Evolutionary conservation across 2,888 invertebrate genomes (phyloP).

Genomic region (Oligia fasciuncula): DNA sequence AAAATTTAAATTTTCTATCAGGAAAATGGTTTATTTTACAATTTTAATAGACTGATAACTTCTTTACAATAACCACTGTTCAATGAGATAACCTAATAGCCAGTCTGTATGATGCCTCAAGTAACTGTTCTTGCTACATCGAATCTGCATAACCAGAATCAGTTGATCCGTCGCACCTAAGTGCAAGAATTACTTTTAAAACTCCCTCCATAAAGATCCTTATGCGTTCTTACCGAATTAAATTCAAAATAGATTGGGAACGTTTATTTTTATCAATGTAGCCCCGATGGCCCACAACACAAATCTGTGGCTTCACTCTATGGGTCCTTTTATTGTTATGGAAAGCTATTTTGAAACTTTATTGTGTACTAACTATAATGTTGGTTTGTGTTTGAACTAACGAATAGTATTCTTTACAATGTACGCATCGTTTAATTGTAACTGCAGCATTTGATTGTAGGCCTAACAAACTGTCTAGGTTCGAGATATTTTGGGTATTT

Average conservation of each 20-base stretch:
- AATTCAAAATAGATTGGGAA: conserved; percentile 56
- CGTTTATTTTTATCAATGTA: conserved; percentile 62
- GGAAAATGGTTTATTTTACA: background rate
- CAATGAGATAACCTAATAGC: background rate
- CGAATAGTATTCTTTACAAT: conserved; percentile 35
- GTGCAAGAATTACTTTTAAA: conserved; percentile 40
- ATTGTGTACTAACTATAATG: conserved; percentile 57
- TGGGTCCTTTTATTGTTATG: conserved; percentile 64
- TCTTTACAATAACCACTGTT: background rate
- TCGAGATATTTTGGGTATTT: background rate
- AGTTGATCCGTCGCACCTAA: conserved; percentile 14
- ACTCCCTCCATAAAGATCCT: conserved; percentile 28
- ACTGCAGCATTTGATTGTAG: background rate
- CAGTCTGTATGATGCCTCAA: background rate
- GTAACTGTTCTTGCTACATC: background rate
- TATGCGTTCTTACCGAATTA: conserved; percentile 51
- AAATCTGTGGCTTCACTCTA: conserved; percentile 65
- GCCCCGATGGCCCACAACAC: conserved; percentile 45
- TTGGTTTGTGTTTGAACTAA: conserved; percentile 46
- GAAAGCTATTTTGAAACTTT: conserved; percentile 65
- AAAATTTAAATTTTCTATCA: background rate
- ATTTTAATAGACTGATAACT: background rate
- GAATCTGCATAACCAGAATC: conserved; percentile 5
- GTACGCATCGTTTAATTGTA: conserved; percentile 17
- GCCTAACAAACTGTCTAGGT: background rate